Conservation (phyloP, 2,113 vertebrate species). For the Pyxicephalus adspersus region DNA sequence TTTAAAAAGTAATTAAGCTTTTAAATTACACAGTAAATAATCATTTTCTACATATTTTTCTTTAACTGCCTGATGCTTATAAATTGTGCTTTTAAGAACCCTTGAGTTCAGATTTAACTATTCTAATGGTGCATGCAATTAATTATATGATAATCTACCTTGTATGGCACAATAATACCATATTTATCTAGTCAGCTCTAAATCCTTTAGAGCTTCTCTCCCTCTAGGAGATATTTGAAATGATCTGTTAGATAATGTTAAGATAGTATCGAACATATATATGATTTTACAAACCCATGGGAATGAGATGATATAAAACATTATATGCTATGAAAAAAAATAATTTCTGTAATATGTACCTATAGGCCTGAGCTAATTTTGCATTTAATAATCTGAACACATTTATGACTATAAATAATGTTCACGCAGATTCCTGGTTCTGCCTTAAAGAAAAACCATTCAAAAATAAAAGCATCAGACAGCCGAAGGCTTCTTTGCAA, state of each 20-base stretch:
- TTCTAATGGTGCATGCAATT: too few relatives aligned
- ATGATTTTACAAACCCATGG: not conserved
- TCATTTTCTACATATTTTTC: too few relatives aligned
- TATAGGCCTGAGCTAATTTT: not conserved
- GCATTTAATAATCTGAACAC: constrained; percentile 13
- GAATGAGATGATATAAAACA: not conserved
- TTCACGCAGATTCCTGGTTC: not conserved
- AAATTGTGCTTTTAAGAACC: too few relatives aligned
- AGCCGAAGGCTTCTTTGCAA: too few relatives aligned
- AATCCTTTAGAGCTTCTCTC: not conserved
- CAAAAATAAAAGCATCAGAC: too few relatives aligned
- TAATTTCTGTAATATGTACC: not conserved
- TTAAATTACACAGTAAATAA: too few relatives aligned
- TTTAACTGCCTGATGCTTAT: too few relatives aligned
- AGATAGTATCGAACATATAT: not conserved
- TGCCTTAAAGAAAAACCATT: not conserved
- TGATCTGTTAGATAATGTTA: not conserved
- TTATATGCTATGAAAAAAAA: not conserved
- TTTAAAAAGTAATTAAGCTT: too few relatives aligned
- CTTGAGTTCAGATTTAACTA: too few relatives aligned
- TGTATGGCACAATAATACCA: too few relatives aligned
- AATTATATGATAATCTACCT: too few relatives aligned
- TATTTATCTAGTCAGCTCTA: not conserved
- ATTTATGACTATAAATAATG: constrained; percentile 9
- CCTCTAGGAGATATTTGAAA: not conserved